phyloP scores from a whole-genome alignment of 92 coral and sea anemone genomes.

The Blastomussa wellsi region DNA sequence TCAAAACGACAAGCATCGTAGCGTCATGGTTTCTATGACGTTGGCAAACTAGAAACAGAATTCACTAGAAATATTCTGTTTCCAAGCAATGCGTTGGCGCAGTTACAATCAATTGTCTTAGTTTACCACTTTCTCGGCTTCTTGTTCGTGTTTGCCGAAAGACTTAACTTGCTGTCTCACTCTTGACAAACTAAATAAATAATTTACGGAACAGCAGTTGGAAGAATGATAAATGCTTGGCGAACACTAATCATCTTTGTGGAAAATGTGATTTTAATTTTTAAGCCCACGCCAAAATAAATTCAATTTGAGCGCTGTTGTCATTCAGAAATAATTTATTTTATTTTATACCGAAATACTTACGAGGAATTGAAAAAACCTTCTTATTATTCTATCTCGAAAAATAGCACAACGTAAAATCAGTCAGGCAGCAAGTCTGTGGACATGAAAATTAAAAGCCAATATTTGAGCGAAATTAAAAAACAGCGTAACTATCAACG shows the following conservation, averaged over 20 bases:
- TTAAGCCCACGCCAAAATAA: conserved; percentile 9
- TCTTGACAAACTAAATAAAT: conserved; percentile 47
- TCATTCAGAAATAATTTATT: background rate
- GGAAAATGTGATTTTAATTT: conserved; percentile 9
- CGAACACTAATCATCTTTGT: background rate
- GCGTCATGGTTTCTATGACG: conserved; percentile 32
- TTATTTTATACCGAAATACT: background rate
- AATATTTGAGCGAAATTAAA: conserved; percentile 6
- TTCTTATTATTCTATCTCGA: background rate
- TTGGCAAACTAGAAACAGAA: conserved; percentile 23
- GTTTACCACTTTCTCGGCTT: conserved; percentile 3
- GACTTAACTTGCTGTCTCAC: conserved; percentile 27
- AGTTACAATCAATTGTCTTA: conserved; percentile 8
- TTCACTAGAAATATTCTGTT: background rate
- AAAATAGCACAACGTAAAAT: too few relatives aligned
- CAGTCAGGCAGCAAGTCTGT: background rate
- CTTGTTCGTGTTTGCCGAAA: conserved; percentile 13
- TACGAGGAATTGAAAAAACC: background rate
- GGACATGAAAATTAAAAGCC: background rate
- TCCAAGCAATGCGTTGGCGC: conserved; percentile 10
- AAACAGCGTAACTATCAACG: conserved; percentile 2
- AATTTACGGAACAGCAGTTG: conserved; percentile 18
- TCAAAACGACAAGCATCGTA: background rate
- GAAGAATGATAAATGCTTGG: conserved; percentile 15
- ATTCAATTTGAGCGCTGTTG: conserved; percentile 14